Base-by-base conservation (phyloP, 2,113 vertebrate species). In the Sebastes fasciatus region DNA sequence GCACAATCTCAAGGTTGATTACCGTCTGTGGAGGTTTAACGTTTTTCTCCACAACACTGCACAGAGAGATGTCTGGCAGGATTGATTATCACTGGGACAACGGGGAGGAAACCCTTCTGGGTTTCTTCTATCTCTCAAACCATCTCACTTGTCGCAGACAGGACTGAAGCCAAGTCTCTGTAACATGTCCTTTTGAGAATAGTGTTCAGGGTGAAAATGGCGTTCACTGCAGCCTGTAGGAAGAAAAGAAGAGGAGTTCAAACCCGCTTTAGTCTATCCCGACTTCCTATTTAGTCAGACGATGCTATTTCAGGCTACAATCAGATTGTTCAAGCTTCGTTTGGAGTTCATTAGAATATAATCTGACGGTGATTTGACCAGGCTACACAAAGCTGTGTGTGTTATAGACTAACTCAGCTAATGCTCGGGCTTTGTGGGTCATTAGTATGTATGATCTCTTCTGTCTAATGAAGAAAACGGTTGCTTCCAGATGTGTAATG, bases 281-380 rank as follows among this genome's bases (percentile, higher is more conserved):
- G 12, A 63, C 54, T 9, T 1, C 19, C 19, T 57, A 16, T 45
- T 64, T 8, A 9, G 45, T 80, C 10, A 54, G 49, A 64, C 58
- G 52, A 0, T 17, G 69, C 61, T 17, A 43, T 62, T 76, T 10
- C 60, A 68, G 12, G 17, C 51, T 43, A 45, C 13, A 62, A 23
- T 73, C 5, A 23, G 72, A 73, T 14, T 4, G 43, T 9, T 43
- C 12, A 65, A 19, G 58, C 58, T 61, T 11, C 40, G 52, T 81
- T 74, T 69, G 40, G 48, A 62, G 54, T 76, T 14, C 26, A 23
- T 69, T 23, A 73, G 40, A 73, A 60, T 62, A 43, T 34, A 16
- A 52, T 68, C 9, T 40, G 54, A 57, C 13, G 14, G 8, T 17
- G 23, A 40, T 46, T 4, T 49, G 52, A 77, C 21, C 10, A 5